A percentile compares a stretch with the other conserved stretches of the same genome.
phyloP scores from a whole-genome alignment of 2,888 invertebrate species.

The Apotomis turbidana region DNA sequence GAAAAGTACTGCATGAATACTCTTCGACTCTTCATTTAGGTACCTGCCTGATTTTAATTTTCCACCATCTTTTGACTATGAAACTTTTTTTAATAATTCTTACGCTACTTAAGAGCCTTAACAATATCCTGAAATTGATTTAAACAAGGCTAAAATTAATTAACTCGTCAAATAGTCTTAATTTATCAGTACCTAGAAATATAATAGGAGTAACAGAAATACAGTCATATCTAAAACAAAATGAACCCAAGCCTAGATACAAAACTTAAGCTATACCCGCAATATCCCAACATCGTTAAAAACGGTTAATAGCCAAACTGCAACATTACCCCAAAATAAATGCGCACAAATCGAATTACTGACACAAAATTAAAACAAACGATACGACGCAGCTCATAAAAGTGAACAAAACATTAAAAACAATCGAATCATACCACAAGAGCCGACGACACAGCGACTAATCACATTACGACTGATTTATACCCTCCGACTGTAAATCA shows the following conservation, averaged over 20 bases:
- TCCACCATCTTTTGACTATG: too few relatives aligned
- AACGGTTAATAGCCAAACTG: conserved; percentile 2
- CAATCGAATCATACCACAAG: conserved; percentile 54
- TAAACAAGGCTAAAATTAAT: too few relatives aligned
- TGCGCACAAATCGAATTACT: conserved; percentile 35
- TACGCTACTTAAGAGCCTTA: too few relatives aligned
- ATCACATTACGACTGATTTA: conserved; percentile 73
- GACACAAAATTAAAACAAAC: conserved; percentile 44
- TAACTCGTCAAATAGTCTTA: too few relatives aligned
- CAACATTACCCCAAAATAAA: conserved; percentile 19
- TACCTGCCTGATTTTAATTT: too few relatives aligned
- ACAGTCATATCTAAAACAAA: too few relatives aligned
- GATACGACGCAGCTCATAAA: conserved; percentile 44
- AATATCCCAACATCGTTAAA: not conserved
- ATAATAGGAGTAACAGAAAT: too few relatives aligned
- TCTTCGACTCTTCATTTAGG: too few relatives aligned
- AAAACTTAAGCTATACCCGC: not conserved
- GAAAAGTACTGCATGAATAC: too few relatives aligned
- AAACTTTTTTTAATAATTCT: too few relatives aligned
- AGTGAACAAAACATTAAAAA: conserved; percentile 46
- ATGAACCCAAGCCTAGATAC: not conserved
- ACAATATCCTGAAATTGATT: too few relatives aligned
- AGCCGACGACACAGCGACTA: conserved; percentile 45
- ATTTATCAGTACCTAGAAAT: too few relatives aligned
- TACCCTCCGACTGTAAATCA: conserved; percentile 71